A percentile compares a stretch with the other conserved stretches of the same genome.
Evolutionary conservation across 1,140 invertebrate species (phyloP).

Genomic region (Cotesia vestalis): DNA sequence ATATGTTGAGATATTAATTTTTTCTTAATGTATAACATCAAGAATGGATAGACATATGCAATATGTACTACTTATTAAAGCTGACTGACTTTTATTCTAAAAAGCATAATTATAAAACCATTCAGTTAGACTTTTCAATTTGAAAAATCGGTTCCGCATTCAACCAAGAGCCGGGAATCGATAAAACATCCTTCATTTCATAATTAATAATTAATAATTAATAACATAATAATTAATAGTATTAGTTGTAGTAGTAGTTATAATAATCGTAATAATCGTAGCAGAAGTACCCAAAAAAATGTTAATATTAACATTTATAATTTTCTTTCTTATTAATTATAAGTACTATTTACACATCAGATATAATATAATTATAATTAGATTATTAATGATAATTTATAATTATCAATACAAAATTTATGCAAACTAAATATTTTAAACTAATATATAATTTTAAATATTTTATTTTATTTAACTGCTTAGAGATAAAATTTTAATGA

Average conservation of each 20-base stretch:
- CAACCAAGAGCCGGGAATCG: neutral
- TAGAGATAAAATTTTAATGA: conserved; percentile 25
- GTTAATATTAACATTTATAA: no score
- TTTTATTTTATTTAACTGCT: conserved; percentile 22
- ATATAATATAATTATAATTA: no score
- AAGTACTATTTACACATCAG: no score
- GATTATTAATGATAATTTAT: no score
- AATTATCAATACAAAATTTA: no score
- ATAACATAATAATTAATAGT: no score
- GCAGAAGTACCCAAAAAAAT: no score
- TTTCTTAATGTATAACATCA: conserved; percentile 45
- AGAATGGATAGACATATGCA: conserved; percentile 41
- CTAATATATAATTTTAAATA: conserved; percentile 6
- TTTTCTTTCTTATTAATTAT: no score
- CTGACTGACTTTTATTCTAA: conserved; percentile 43
- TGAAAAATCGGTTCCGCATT: neutral
- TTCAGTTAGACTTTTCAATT: conserved; percentile 32
- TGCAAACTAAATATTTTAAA: neutral
- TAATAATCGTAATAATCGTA: no score
- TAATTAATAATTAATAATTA: no score
- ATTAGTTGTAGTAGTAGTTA: no score
- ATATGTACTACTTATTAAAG: conserved; percentile 39
- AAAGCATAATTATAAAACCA: conserved; percentile 48
- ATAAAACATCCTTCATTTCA: neutral
- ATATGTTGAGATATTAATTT: conserved; percentile 39